Evolutionary conservation across 2,888 invertebrate species (phyloP).

Genomic region (Atherix ibis): DNA sequence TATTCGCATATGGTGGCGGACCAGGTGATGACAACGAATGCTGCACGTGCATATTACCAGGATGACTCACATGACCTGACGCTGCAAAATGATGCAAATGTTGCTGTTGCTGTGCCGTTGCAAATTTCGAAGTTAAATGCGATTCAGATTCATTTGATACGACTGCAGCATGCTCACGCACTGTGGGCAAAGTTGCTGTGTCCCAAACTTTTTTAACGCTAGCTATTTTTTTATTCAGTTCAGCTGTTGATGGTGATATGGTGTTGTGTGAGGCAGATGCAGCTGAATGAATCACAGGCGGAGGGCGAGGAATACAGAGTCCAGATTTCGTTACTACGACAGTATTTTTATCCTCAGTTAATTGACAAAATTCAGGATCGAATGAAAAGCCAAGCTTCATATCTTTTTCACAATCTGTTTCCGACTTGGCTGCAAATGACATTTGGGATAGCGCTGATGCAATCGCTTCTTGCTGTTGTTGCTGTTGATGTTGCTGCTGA

Average conservation of each 20-base stretch:
- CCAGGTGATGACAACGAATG: conserved; percentile 31
- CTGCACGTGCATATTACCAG: conserved; percentile 25
- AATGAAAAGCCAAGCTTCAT: conserved; percentile 87
- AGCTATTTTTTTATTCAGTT: conserved; percentile 85
- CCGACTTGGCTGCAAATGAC: conserved; percentile 39
- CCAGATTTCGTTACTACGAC: conserved; percentile 22
- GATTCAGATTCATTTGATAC: conserved; percentile 11
- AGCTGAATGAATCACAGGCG: conserved; percentile 34
- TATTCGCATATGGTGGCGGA: conserved; percentile 23
- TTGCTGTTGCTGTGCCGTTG: conserved; percentile 20
- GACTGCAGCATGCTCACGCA: conserved; percentile 38
- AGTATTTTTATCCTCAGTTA: conserved; percentile 53
- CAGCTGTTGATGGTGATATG: conserved; percentile 69
- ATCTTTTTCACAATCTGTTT: conserved; percentile 61
- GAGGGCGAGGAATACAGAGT: conserved; percentile 36
- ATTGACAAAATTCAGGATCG: conserved; percentile 62
- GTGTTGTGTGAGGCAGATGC: conserved; percentile 49
- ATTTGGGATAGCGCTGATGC: conserved; percentile 45
- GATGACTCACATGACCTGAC: conserved; percentile 1
- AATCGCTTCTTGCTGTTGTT: conserved; percentile 25
- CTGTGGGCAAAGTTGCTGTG: conserved; percentile 47
- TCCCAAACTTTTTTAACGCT: conserved; percentile 82
- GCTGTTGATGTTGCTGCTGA: conserved; percentile 18
- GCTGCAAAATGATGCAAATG: conserved; percentile 17
- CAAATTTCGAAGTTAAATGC: conserved; percentile 16